phyloP scores from a whole-genome alignment of 2,797 vertebrate species.

The Acrocephalus scirpaceus region DNA sequence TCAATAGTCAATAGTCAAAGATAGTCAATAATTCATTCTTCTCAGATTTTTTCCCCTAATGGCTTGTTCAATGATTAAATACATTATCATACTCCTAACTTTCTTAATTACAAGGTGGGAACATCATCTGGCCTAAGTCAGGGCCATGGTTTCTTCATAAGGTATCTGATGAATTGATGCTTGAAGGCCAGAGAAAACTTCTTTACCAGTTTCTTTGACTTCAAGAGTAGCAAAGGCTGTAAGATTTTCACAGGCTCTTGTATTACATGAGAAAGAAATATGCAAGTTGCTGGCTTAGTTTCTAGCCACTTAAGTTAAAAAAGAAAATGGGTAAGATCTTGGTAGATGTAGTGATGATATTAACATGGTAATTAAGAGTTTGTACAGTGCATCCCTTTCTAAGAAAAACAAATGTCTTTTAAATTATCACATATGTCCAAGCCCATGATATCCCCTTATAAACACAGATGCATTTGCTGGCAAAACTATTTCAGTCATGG shows the following conservation, averaged over 20 bases:
- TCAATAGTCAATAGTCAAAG: no score
- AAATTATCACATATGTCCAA: background rate
- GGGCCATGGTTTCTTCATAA: background rate
- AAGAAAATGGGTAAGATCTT: background rate
- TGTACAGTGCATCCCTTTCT: background rate
- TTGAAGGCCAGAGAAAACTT: background rate
- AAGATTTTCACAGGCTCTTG: background rate
- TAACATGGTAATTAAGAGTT: background rate
- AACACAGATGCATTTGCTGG: background rate
- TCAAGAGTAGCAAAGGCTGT: background rate
- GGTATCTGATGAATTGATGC: background rate
- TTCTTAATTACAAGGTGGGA: background rate
- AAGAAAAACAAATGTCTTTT: slow-evolving; percentile 24
- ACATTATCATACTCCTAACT: background rate
- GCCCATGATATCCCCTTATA: background rate
- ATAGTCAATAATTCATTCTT: background rate
- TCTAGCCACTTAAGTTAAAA: background rate
- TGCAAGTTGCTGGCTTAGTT: background rate
- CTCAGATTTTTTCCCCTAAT: background rate
- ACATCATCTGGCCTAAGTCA: background rate
- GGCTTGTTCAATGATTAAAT: background rate
- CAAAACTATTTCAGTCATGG: background rate
- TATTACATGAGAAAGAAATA: background rate
- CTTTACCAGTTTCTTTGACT: background rate
- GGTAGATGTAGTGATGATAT: background rate